Evolutionary conservation across 92 coral and sea anemone species (phyloP), one percentile per base, ranked within the genome.

Genomic region (Isaurus tuberculatus): DNA sequence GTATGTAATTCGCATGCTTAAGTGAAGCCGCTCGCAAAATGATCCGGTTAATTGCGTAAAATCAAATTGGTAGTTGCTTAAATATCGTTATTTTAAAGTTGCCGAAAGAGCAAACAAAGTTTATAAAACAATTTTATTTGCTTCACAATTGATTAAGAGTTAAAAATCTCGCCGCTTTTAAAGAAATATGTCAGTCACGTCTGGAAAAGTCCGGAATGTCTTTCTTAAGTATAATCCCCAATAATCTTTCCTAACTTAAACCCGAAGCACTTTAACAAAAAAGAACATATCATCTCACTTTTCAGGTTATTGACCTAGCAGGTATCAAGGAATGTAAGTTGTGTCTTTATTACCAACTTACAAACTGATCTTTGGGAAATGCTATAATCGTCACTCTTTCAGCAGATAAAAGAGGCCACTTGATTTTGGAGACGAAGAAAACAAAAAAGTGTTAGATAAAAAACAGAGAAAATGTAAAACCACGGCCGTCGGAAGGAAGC

Each of bases 91-190:
- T 83, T 70, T 92, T 91, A 89, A 87, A 91, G 91, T 90, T 80
- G 91, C 95, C 98, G 93, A 91, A 80, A 87, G 79, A 55, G 87
- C 73, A 84, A 93, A 93, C 94, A 91, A 43, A 64, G 53, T 60
- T 60, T 23, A 34, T 57, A 55, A 72, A 75, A 77, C 70, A 77
- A 77, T 55, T 29, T 55, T 77, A 60, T 77, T 77, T 58, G 70
- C 34, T 77, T 77, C 40, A 77, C 70, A 58, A 77, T 57, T 58
- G 82, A 34, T 77, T 33, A 72, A 27, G 70, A 36, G 70, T 77
- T 74, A 53, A 60, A 51, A 28, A 22, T 48, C 42, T 53, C 23
- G 30, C 57, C 29, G 66, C 31, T 55, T 53, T 58, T 55, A 65
- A 20, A 75, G 67, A 22, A 75, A 40, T 40, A 40, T 40, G 46